Evolutionary conservation across 2,113 vertebrate species (phyloP).

Genomic region (Gyps fulvus): DNA sequence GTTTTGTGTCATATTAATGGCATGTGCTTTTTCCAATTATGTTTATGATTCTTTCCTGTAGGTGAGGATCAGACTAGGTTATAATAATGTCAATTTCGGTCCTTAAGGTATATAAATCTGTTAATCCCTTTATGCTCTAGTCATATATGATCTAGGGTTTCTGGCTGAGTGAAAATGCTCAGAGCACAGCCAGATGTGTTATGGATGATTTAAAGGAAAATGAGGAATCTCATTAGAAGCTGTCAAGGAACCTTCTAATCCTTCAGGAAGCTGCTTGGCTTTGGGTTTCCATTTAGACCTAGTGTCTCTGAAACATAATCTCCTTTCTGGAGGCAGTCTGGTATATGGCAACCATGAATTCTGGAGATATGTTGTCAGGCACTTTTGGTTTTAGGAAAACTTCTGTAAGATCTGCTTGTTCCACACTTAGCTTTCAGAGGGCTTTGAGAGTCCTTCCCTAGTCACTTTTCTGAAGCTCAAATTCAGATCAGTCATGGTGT

Average conservation of each 20-base stretch:
- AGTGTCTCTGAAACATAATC: background rate
- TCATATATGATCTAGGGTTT: background rate
- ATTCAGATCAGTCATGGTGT: background rate
- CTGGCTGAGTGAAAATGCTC: background rate
- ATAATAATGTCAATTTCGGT: background rate
- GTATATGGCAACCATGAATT: background rate
- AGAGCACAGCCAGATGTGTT: background rate
- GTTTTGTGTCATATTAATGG: background rate
- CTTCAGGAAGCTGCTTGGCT: background rate
- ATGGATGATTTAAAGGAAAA: background rate
- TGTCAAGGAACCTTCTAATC: background rate
- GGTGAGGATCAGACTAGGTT: background rate
- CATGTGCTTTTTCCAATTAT: background rate
- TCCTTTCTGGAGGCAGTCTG: background rate
- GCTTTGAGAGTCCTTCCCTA: background rate
- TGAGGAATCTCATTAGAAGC: background rate
- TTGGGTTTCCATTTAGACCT: background rate
- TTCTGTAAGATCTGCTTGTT: background rate
- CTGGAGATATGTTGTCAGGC: background rate
- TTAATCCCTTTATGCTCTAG: background rate
- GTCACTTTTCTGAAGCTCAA: background rate
- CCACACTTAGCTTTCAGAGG: background rate
- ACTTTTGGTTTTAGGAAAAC: background rate
- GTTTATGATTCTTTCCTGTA: background rate
- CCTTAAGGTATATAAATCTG: background rate